Base-by-base conservation (phyloP, 2,797 vertebrate species). In the Jordanella pulchra region DNA sequence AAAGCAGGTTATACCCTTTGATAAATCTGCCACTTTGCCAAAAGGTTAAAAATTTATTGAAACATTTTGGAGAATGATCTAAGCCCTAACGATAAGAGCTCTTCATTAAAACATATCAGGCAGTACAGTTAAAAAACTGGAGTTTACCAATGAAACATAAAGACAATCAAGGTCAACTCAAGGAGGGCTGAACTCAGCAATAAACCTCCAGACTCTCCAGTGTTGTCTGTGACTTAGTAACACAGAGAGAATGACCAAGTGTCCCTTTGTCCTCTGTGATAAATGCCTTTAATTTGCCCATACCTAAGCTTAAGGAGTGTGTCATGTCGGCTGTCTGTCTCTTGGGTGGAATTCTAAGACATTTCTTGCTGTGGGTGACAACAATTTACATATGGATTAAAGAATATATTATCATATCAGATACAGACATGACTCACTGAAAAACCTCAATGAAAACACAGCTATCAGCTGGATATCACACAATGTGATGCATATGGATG, bases 11-110 rank as follows among this genome's bases (percentile, higher is more conserved):
- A 71, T 44, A 65, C 75, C 80, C 78, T 82, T 89, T 87, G 79
- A 92, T 92, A 90, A 91, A 92, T 91, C 85, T 90, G 87, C 87
- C 90, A 86, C 77, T 72, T 74, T 79, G 86, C 84, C 77, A 91
- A 74, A 78, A 72, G 77, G 70, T 60, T 63, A 81, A 79, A 84
- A 87, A 18, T 18, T 88, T 84, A 80, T 69, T 64, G 66, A 79
- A 76, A 80, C 86, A 77, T 79, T 79, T 87, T 54, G 18, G n/a
- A 72, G 71, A 77, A 73, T 30, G 60, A 84, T 76, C 79, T 78
- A 72, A 76, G 69, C 84, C 73, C 68, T 67, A 65, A 77, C 44
- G 71, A 11, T 65, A 21, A 68, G 15, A 78, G 44, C 54, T 30
- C 67, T 27, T 11, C 35, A 65, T 72, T 58, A 6, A 7, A 39